A percentile compares a stretch with the other conserved stretches of the same genome.
Conservation (phyloP, 2,888 invertebrate species). For the Coleophora deauratella region DNA sequence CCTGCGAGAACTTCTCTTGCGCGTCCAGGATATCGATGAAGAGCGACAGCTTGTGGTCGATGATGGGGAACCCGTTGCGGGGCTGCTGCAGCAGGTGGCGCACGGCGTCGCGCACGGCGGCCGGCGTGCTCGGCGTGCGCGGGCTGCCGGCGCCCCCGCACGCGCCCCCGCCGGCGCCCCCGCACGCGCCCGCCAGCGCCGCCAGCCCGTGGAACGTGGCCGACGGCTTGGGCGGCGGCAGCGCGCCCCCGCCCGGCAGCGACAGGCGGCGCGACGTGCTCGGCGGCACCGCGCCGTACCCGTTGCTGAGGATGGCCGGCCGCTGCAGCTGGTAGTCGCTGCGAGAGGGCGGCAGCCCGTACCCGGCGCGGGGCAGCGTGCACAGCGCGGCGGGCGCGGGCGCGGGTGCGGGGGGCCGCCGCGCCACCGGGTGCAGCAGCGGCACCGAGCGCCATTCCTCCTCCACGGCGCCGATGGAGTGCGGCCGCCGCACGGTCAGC, state of each 20-base stretch:
- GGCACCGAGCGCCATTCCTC: constrained; percentile 63
- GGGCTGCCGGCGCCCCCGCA: constrained; percentile 33
- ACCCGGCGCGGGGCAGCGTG: constrained; percentile 60
- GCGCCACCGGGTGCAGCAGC: constrained; percentile 70
- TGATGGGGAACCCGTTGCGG: constrained; percentile 82
- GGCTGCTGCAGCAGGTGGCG: constrained; percentile 80
- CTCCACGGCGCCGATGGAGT: constrained; percentile 74
- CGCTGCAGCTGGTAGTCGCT: constrained; percentile 77
- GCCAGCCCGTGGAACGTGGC: constrained; percentile 77
- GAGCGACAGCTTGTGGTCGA: constrained; percentile 84
- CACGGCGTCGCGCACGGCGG: constrained; percentile 80
- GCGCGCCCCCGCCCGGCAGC: constrained; percentile 66
- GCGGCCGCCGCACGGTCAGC: constrained; percentile 67
- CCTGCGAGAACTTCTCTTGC: constrained; percentile 88
- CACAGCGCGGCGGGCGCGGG: constrained; percentile 53
- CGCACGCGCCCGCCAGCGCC: constrained; percentile 15
- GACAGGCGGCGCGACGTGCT: constrained; percentile 69
- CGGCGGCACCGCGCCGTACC: constrained; percentile 65
- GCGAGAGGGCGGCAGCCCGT: constrained; percentile 73
- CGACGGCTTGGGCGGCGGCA: constrained; percentile 72
- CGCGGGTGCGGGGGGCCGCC: constrained; percentile 65
- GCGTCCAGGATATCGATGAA: constrained; percentile 89
- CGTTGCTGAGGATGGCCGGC: constrained; percentile 68
- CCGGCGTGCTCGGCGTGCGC: constrained; percentile 71
- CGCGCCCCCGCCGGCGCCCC: background rate